phyloP scores from a whole-genome alignment of 2,113 vertebrate genomes.

The Gadus chalcogrammus region DNA sequence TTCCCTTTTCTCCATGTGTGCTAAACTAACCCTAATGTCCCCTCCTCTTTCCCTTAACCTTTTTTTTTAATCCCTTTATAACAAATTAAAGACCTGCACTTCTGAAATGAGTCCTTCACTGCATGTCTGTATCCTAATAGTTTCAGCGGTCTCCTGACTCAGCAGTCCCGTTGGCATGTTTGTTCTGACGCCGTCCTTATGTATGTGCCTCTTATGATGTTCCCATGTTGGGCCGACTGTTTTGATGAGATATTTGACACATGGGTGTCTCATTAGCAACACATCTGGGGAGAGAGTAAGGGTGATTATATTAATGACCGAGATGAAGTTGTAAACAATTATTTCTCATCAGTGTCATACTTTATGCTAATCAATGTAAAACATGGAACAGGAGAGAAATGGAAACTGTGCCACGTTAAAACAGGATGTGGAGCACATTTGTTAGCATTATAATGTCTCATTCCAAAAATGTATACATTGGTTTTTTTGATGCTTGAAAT shows the following conservation, averaged over 20 bases:
- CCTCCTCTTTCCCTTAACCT: background rate
- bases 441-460: too few relatives aligned
- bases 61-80: background rate
- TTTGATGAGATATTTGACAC: too few relatives aligned
- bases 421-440: too few relatives aligned
- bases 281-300: too few relatives aligned
- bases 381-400: too few relatives aligned
- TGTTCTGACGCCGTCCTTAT: background rate
- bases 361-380: too few relatives aligned
- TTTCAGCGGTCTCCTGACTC: background rate
- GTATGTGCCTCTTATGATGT: background rate
- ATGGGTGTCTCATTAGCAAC: too few relatives aligned
- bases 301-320: too few relatives aligned
- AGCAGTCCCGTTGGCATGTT: background rate
- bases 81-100: background rate
- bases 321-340: too few relatives aligned
- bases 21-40: background rate
- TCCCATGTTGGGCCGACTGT: background rate
- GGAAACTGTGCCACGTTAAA: too few relatives aligned
- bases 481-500: background rate
- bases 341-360: too few relatives aligned
- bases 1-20: background rate
- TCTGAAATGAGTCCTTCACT: background rate
- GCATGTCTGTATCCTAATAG: background rate
- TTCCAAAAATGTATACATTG: too few relatives aligned